Evolutionary conservation across 1,140 invertebrate genomes (phyloP), one percentile per base, ranked within the genome.

Genomic region (Drosophila ambigua): DNA sequence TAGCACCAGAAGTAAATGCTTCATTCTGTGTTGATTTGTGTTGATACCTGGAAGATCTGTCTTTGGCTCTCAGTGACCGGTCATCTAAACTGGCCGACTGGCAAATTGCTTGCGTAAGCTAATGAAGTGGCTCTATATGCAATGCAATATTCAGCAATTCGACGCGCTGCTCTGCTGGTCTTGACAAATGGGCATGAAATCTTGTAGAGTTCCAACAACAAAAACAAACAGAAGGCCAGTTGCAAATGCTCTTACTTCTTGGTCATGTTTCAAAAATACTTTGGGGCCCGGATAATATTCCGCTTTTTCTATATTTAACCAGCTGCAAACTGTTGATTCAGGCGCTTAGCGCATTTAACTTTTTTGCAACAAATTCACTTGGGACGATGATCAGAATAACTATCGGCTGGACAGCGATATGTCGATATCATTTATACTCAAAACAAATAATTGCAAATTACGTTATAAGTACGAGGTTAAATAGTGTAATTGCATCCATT

Each of bases 61-160:
- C 28, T 65, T 20, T 8, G 45, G 8, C 4, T 41, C n/a, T 65
- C 16, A 65, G 13, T 39, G 13, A 13, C 31, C 16, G 31, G 44
- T 41, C 63, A 28, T 65, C 45, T 15, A 63, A 35, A 28, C 28
- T 39, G 35, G 35, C 16, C 13, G 24, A 8, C 13, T 39, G 9
- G 16, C 9, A n/a, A 23, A 13, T 64, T 66, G 63, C 63, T 65
- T 65, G 60, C 60, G 60, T 66, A 49, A 65, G 63, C 63, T 65
- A 65, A 66, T 28, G 41, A 11, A 57, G 8, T 13, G 9, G 24
- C 41, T 45, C 35, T 39, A 39, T 39, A 4, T 39, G 35, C 35
- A 39, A 39, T 13, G 35, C 35, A 39, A 39, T 13, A 15, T 15
- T 7, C 6, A 35, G 6, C 31, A 16, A 50, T 65, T 66, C 45